These are phyloP conservation scores for Platerodrilus igneus DNA, from an alignment of 2,888 invertebrate species.

Conservation along the genomic window DNA sequence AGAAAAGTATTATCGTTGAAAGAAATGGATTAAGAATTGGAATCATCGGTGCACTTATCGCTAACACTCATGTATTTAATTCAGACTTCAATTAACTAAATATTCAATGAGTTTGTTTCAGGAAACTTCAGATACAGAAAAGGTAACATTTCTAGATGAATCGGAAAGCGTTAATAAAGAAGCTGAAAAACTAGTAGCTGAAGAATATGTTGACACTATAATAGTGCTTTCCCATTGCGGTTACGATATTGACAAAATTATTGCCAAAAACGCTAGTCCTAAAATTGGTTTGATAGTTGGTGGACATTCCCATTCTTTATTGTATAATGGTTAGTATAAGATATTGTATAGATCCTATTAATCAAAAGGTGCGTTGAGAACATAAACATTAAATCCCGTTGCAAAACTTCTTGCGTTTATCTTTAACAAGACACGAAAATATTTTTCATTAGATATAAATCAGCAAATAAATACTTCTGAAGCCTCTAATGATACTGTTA, in stretches of 20 bases:
- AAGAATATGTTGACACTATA: constrained; percentile 67
- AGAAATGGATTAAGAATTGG: constrained; percentile 65
- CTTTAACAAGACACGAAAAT: no score
- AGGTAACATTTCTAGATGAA: constrained; percentile 66
- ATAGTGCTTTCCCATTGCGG: constrained; percentile 80
- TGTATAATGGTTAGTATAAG: constrained; percentile 56
- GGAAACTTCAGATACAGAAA: constrained; percentile 65
- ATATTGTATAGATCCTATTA: not conserved
- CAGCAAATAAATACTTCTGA: no score
- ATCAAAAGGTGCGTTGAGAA: no score
- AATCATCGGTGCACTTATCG: constrained; percentile 70
- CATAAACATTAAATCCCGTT: no score
- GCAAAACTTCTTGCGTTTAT: no score
- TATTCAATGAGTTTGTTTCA: constrained; percentile 52
- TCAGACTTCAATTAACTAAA: constrained; percentile 49
- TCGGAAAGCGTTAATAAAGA: constrained; percentile 62
- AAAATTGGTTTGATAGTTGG: constrained; percentile 81
- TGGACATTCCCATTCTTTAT: constrained; percentile 75
- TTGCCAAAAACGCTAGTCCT: constrained; percentile 61
- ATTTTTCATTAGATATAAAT: no score
- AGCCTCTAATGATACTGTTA: no score
- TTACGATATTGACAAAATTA: constrained; percentile 59
- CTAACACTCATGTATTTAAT: constrained; percentile 58
- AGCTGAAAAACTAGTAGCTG: constrained; percentile 56
- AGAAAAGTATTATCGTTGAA: constrained; percentile 61